A percentile compares a stretch with the other conserved stretches of the same genome.
phyloP scores from a whole-genome alignment of 2,888 invertebrate genomes.

The Cerastis rubricosa region DNA sequence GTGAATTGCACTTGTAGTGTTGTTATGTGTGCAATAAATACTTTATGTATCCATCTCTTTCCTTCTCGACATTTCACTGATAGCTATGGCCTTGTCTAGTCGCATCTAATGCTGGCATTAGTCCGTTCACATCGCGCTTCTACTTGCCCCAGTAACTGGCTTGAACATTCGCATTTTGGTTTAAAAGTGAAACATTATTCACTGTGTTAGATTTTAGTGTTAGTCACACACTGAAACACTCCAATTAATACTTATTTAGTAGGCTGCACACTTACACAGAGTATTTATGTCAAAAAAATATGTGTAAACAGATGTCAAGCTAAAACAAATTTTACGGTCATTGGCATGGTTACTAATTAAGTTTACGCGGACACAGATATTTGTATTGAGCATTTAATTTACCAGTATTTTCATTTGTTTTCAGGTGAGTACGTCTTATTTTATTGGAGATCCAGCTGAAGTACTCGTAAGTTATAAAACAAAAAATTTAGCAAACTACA shows the following conservation, averaged over 20 bases:
- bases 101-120: conserved; percentile 90
- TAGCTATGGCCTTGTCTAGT: conserved; percentile 91
- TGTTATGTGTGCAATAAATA: conserved; percentile 89
- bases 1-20: conserved; percentile 87
- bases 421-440: conserved; percentile 82
- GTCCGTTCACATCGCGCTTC: conserved; percentile 80
- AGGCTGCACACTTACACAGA: conserved; percentile 73
- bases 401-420: conserved; percentile 74
- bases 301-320: conserved; percentile 80
- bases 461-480: conserved; percentile 62
- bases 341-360: conserved; percentile 72
- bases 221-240: conserved; percentile 50
- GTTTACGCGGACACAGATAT: conserved; percentile 67
- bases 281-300: conserved; percentile 69
- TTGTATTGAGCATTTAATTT: conserved; percentile 63
- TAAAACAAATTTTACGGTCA: conserved; percentile 76
- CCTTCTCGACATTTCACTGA: conserved; percentile 90
- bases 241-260: conserved; percentile 71
- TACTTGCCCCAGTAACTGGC: conserved; percentile 78
- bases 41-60: conserved; percentile 89
- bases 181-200: conserved; percentile 9
- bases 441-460: conserved; percentile 21
- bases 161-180: conserved; percentile 54
- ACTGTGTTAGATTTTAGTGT: conserved; percentile 35
- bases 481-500: not conserved